These are phyloP conservation scores for Doryteuthis pealeii DNA, from an alignment of 1,140 invertebrate species.

Conservation along the genomic window DNA sequence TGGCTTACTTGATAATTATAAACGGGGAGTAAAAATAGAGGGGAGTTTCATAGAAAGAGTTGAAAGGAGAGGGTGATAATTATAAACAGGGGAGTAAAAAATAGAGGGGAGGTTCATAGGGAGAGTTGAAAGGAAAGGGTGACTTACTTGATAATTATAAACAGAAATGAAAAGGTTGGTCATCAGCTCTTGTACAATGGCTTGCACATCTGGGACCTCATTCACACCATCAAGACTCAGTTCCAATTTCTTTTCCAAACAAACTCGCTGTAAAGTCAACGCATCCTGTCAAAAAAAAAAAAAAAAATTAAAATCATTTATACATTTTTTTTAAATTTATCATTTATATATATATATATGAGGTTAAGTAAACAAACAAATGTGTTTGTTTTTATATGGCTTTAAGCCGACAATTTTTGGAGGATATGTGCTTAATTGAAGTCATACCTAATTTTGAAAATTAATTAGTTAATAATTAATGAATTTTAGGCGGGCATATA, in stretches of 20 bases:
- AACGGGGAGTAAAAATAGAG: neutral
- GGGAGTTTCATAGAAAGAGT: neutral
- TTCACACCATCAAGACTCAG: slow-evolving; percentile 77
- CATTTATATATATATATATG: no score
- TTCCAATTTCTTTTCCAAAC: slow-evolving; percentile 88
- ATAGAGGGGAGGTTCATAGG: slow-evolving; percentile 63
- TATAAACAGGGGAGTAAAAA: slow-evolving; percentile 89
- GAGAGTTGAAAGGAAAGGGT: neutral
- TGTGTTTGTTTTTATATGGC: no score
- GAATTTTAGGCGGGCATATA: no score
- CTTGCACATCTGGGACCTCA: slow-evolving; percentile 78
- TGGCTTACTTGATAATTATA: no score
- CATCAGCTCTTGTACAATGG: slow-evolving; percentile 87
- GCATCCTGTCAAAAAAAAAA: slow-evolving; percentile 71
- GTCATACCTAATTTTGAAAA: no score
- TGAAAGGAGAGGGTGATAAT: no score
- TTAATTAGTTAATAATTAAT: no score
- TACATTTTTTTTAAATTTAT: no score
- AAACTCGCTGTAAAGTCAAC: slow-evolving; percentile 85
- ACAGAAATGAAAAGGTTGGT: slow-evolving; percentile 89
- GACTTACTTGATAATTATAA: slow-evolving; percentile 77
- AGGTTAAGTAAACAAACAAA: no score
- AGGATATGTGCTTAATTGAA: no score
- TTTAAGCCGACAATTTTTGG: no score
- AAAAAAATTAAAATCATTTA: neutral